Evolutionary conservation across 2,113 vertebrate genomes (phyloP).

Genomic region (Neolamprologus devosi): DNA sequence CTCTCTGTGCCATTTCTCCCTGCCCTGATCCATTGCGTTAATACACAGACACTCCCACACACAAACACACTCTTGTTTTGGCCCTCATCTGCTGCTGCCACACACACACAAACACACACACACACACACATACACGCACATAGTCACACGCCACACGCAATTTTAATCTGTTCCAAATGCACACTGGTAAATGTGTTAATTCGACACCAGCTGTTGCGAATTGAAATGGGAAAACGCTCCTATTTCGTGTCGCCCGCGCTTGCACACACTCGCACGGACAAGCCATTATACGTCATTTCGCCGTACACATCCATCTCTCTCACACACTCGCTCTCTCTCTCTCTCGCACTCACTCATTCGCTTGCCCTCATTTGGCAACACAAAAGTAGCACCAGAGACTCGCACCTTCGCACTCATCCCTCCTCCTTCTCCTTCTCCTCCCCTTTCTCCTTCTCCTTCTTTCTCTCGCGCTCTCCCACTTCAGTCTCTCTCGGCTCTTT

Average conservation of each 20-base stretch:
- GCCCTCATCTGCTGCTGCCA: slow-evolving; percentile 40
- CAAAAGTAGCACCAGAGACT: slow-evolving; percentile 49
- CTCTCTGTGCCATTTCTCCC: slow-evolving; percentile 26
- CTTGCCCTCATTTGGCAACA: slow-evolving; percentile 39
- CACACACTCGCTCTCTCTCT: not conserved
- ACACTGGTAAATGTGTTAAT: slow-evolving; percentile 73
- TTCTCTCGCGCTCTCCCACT: not conserved
- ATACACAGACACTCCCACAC: slow-evolving; percentile 59
- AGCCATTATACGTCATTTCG: slow-evolving; percentile 42
- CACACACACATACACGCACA: not conserved
- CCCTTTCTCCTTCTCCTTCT: slow-evolving; percentile 7
- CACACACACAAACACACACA: not conserved
- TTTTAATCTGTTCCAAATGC: slow-evolving; percentile 73
- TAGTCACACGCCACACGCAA: slow-evolving; percentile 57
- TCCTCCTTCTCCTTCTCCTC: slow-evolving; percentile 19
- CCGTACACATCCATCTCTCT: not conserved
- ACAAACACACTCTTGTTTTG: slow-evolving; percentile 60
- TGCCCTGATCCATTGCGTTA: slow-evolving; percentile 55
- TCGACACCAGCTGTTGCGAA: slow-evolving; percentile 72
- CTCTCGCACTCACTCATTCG: not conserved
- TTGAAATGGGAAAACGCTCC: slow-evolving; percentile 61
- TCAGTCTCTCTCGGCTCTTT: not conserved
- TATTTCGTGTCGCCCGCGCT: slow-evolving; percentile 34
- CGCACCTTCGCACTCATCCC: slow-evolving; percentile 42
- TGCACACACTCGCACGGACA: slow-evolving; percentile 3